These are phyloP conservation scores for Spinus pinus DNA, from an alignment of 2,797 vertebrate species.

Conservation along the genomic window DNA sequence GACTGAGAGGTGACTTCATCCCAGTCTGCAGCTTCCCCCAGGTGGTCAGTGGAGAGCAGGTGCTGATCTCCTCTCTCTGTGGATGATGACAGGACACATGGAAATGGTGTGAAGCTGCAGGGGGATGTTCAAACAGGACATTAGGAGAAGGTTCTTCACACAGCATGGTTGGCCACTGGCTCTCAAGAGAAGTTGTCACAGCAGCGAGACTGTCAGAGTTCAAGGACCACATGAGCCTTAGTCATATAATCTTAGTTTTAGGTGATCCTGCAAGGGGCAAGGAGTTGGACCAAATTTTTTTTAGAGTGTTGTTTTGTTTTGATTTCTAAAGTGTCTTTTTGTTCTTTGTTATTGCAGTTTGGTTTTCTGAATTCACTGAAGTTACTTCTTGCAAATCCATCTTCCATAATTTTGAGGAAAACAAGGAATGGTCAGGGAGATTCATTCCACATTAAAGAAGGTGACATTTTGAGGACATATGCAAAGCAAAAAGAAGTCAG, in stretches of 20 bases:
- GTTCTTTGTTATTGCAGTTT: neutral
- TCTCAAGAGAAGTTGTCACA: neutral
- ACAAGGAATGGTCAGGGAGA: neutral
- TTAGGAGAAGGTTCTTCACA: neutral
- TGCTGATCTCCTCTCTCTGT: neutral
- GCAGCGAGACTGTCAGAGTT: neutral
- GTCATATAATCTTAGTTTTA: neutral
- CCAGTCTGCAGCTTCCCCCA: accelerated
- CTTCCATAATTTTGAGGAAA: neutral
- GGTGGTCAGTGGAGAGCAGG: neutral
- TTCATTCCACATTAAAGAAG: neutral
- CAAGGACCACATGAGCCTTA: neutral
- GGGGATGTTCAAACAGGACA: accelerated
- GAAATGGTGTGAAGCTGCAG: neutral
- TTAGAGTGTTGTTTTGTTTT: neutral
- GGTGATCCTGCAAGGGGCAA: neutral
- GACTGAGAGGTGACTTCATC: neutral
- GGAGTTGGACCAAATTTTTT: neutral
- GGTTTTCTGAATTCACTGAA: neutral
- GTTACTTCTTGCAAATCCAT: neutral
- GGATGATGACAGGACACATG: neutral
- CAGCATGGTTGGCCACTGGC: neutral
- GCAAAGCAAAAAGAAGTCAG: neutral
- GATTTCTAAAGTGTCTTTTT: neutral
- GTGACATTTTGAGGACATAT: neutral